Evolutionary conservation across 2,888 invertebrate genomes (phyloP).

Genomic region (Ctena decussata): DNA sequence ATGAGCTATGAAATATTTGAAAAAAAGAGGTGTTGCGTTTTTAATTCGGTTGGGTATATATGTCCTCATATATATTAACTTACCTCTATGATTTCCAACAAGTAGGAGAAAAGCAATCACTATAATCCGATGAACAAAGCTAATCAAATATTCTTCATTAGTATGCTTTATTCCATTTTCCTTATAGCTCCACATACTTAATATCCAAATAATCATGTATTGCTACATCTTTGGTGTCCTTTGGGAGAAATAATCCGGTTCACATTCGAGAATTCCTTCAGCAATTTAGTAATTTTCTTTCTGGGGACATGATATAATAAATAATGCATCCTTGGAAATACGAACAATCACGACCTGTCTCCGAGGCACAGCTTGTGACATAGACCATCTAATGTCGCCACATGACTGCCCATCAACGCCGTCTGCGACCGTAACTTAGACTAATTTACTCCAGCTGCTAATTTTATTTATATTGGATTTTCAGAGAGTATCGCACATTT

Average conservation of each 20-base stretch:
- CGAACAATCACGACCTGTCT: neutral
- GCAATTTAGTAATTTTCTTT: slow-evolving; percentile 5
- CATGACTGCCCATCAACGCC: neutral
- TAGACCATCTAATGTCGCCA: neutral
- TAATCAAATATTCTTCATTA: neutral
- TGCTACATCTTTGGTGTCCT: neutral
- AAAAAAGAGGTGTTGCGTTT: too few species aligned
- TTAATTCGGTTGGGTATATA: too few species aligned
- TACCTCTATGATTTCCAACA: neutral
- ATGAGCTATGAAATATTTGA: too few species aligned
- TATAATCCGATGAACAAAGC: neutral
- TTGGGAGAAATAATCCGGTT: neutral
- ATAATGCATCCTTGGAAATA: slow-evolving; percentile 8
- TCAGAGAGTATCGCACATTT: too few species aligned
- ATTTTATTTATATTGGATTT: too few species aligned
- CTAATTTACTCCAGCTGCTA: too few species aligned
- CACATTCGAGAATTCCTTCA: neutral
- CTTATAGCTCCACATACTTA: slow-evolving; percentile 3
- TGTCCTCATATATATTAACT: too few species aligned
- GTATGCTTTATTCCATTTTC: slow-evolving; percentile 1
- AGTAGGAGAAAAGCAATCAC: neutral
- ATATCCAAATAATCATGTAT: neutral
- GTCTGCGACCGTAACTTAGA: neutral
- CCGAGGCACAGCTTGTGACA: neutral
- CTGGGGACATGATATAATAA: slow-evolving; percentile 4